Base-by-base conservation (phyloP, 2,113 vertebrate species). In the Bubo bubo region DNA sequence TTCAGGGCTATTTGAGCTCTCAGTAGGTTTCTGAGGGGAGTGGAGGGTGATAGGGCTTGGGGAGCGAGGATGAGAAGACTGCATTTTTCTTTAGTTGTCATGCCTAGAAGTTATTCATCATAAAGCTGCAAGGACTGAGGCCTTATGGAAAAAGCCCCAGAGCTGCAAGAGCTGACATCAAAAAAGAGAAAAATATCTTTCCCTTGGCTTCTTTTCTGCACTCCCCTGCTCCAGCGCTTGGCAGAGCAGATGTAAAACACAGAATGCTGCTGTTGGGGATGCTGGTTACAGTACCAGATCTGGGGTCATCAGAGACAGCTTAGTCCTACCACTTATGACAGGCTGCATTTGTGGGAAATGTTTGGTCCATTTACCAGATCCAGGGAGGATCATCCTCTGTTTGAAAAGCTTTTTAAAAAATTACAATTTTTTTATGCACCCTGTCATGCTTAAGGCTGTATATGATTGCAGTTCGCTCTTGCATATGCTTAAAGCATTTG, bases 191-290 rank as follows among this genome's bases (percentile, higher is more conserved):
- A 72, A 73, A 27, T 49, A 22, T 3, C 34, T 10, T 73, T 41
- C 45, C 14, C 72, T 74, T 88, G 32, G 23, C 27, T 67, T 73
- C 3, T 88, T 53, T 83, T 58, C 49, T 73, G 30, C 17, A 26
- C 12, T 53, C 9, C 76, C 28, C 22, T 1, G 4, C 21, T 66
- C 39, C 30, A 49, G 55, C 1, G 1, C 32, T 62, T 74, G 67
- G 50, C 86, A 77, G 49, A 74, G 45, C 76, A 73, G 35, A 5
- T n/a, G 60, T 6, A 59, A 82, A 92, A 75, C 10, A 10, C 1
- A 3, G 49, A 34, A 52, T 0, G 0, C 35, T 53, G 72, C 35
- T 83, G 75, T 62, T 0, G 1, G 53, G 63, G 47, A 32, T 2
- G 6, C 52, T 45, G 37, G 13, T 45, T 70, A 55, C 26, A 41